Conservation (phyloP, 2,113 vertebrate species). For the Progne subis region DNA sequence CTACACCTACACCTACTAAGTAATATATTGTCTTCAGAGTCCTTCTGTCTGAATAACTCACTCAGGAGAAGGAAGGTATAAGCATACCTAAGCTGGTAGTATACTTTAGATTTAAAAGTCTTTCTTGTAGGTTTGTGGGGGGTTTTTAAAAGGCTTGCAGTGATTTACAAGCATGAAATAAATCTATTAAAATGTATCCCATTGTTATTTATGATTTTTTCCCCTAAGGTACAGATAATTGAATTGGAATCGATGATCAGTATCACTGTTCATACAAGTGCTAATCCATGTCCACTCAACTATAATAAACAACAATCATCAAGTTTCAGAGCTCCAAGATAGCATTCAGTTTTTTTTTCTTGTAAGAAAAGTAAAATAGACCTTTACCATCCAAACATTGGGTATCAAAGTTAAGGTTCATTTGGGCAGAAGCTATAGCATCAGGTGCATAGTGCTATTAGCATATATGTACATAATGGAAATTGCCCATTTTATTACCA, state of each 20-base stretch:
- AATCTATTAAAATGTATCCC: neutral
- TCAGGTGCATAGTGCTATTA: neutral
- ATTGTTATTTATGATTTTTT: neutral
- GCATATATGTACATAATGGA: neutral
- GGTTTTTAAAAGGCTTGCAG: neutral
- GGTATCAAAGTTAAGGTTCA: neutral
- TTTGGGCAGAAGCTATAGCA: neutral
- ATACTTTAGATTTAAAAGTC: neutral
- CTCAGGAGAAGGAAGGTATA: neutral
- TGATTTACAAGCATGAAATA: neutral
- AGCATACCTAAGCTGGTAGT: neutral
- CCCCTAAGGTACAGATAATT: neutral
- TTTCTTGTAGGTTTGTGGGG: neutral
- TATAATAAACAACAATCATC: neutral
- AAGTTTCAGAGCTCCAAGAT: neutral
- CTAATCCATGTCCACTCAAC: neutral
- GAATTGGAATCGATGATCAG: neutral
- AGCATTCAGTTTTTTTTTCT: neutral
- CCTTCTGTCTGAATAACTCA: neutral
- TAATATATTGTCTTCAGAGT: neutral
- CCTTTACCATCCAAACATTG: neutral
- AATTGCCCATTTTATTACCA: neutral
- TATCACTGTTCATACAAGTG: neutral
- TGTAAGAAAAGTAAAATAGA: neutral
- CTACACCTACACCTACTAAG: neutral